Conservation (phyloP, 2,888 invertebrate genomes). For the Heliconius sara region DNA sequence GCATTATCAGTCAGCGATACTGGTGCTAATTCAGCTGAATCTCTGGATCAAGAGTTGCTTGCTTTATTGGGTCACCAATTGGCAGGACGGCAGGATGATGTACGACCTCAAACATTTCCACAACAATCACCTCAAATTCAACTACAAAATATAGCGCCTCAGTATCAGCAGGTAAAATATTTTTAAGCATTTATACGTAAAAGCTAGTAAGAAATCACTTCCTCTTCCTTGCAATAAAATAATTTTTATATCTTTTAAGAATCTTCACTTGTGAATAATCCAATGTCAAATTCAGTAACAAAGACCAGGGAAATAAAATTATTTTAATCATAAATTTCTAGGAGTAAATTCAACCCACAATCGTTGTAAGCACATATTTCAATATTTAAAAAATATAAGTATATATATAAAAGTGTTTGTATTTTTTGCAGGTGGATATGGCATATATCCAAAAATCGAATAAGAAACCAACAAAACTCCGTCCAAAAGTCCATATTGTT, state of each 20-base stretch:
- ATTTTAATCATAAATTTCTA: no score
- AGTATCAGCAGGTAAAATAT: conserved; percentile 59
- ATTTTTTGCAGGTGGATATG: conserved; percentile 68
- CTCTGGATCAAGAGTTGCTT: conserved; percentile 69
- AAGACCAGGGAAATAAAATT: no score
- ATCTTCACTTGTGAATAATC: no score
- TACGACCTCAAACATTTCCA: conserved; percentile 57
- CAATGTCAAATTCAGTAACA: no score
- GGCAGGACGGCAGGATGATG: conserved; percentile 60
- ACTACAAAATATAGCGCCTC: conserved; percentile 51
- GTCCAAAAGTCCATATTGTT: conserved; percentile 65
- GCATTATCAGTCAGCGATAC: conserved; percentile 76
- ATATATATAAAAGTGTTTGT: neutral
- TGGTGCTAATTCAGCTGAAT: conserved; percentile 58
- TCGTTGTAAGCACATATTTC: no score
- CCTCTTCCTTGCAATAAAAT: no score
- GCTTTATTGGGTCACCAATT: conserved; percentile 67
- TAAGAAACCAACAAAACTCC: conserved; percentile 74
- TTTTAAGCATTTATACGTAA: neutral
- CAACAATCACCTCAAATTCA: conserved; percentile 53
- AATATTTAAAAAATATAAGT: neutral
- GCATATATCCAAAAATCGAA: conserved; percentile 73
- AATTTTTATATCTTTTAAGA: no score
- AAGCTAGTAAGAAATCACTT: no score
- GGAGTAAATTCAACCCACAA: no score